Conservation (phyloP, 2,113 vertebrate species). For the Sisor rabdophorus region DNA sequence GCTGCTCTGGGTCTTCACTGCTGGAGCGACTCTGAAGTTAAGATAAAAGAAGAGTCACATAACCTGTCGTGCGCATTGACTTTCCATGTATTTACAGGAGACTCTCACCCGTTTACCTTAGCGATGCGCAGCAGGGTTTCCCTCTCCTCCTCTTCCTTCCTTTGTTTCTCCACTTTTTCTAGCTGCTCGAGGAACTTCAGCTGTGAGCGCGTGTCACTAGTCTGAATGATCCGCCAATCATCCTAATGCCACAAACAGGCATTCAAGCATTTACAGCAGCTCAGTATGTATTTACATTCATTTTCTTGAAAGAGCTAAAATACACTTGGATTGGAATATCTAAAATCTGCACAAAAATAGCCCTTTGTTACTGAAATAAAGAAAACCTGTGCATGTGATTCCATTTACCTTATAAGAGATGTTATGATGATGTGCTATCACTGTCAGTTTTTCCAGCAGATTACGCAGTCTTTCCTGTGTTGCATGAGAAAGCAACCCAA, state of each 20-base stretch:
- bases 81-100: neutral
- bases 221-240: constrained; percentile 68
- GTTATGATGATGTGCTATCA: constrained; percentile 38
- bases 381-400: neutral
- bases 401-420: constrained; percentile 37
- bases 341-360: neutral
- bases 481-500: constrained; percentile 43
- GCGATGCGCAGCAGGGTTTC: constrained; percentile 81
- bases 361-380: neutral
- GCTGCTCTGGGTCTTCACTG: constrained; percentile 85
- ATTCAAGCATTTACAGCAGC: neutral
- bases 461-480: constrained; percentile 45
- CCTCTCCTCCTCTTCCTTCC: constrained; percentile 79
- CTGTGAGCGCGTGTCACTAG: constrained; percentile 81
- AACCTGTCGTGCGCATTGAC: neutral
- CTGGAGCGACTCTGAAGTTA: constrained; percentile 80
- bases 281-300: no score
- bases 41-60: constrained; percentile 39
- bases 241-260: constrained; percentile 63
- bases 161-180: constrained; percentile 63
- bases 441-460: constrained; percentile 46
- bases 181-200: constrained; percentile 88
- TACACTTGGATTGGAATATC: neutral
- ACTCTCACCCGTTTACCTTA: constrained; percentile 68
- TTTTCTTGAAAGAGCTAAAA: no score